These are phyloP conservation scores for Cariama cristata DNA, from an alignment of 2,113 vertebrate genomes.

Conservation along the genomic window DNA sequence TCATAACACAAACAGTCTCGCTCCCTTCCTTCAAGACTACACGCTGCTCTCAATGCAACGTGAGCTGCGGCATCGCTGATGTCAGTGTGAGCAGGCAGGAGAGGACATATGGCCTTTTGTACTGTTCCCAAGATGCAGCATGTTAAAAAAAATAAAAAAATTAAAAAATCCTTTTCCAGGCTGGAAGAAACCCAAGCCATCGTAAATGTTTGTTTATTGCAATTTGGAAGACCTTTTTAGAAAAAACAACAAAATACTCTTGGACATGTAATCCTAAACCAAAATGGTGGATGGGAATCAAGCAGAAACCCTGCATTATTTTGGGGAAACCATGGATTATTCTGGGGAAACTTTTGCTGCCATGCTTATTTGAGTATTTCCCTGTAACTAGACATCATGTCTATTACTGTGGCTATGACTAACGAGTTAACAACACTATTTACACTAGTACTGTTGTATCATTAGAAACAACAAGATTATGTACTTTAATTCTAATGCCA, in stretches of 20 bases:
- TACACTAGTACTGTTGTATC: conserved; percentile 48
- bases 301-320: neutral
- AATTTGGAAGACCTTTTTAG: neutral
- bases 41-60: neutral
- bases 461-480: conserved; percentile 72
- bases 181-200: conserved; percentile 16
- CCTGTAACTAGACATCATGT: neutral
- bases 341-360: neutral
- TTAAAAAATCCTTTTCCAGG: neutral
- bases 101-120: conserved; percentile 46
- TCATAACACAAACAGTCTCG: neutral
- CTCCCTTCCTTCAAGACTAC: neutral
- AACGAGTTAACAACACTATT: conserved; percentile 58
- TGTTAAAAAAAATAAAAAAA: neutral
- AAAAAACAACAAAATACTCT: neutral
- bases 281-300: neutral
- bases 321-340: neutral
- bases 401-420: neutral
- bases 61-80: neutral
- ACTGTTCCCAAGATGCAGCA: neutral
- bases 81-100: conserved; percentile 10
- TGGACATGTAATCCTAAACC: neutral
- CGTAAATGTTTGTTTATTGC: neutral
- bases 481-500: conserved; percentile 69
- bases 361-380: neutral